These are phyloP conservation scores for Aspidoscelis tigris DNA, from an alignment of 2,113 vertebrate genomes.

Conservation along the genomic window DNA sequence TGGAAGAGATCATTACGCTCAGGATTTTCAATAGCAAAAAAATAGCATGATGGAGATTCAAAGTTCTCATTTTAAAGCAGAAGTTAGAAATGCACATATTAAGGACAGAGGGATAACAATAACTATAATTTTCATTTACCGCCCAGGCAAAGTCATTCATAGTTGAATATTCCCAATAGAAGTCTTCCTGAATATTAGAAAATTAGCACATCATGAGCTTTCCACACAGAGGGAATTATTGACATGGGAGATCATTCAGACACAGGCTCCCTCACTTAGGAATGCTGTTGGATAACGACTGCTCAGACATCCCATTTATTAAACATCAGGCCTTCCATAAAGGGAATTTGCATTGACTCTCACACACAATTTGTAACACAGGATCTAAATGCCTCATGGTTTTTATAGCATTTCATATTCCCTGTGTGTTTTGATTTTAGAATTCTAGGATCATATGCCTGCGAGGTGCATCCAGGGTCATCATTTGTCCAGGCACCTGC, in stretches of 20 bases:
- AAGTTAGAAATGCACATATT: not conserved
- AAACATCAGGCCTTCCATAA: not conserved
- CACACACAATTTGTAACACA: constrained; percentile 2
- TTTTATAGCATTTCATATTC: constrained; percentile 4
- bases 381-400: constrained; percentile 10
- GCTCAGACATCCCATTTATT: not conserved
- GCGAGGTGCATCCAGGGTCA: constrained; percentile 6
- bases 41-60: too few species aligned
- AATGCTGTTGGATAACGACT: not conserved
- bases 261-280: not conserved
- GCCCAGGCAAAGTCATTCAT: not conserved
- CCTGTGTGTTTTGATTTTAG: not conserved
- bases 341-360: not conserved
- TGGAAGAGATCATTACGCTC: not conserved
- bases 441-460: not conserved
- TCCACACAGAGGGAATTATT: not conserved
- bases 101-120: not conserved
- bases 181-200: not conserved
- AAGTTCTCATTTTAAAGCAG: not conserved
- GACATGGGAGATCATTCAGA: not conserved
- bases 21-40: not conserved
- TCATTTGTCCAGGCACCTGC: constrained; percentile 14
- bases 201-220: not conserved
- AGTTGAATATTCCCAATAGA: too few species aligned
- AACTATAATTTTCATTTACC: not conserved